These are phyloP conservation scores for Caenorhabditis panamensis DNA, from an alignment of 2,888 invertebrate genomes.

Conservation along the genomic window DNA sequence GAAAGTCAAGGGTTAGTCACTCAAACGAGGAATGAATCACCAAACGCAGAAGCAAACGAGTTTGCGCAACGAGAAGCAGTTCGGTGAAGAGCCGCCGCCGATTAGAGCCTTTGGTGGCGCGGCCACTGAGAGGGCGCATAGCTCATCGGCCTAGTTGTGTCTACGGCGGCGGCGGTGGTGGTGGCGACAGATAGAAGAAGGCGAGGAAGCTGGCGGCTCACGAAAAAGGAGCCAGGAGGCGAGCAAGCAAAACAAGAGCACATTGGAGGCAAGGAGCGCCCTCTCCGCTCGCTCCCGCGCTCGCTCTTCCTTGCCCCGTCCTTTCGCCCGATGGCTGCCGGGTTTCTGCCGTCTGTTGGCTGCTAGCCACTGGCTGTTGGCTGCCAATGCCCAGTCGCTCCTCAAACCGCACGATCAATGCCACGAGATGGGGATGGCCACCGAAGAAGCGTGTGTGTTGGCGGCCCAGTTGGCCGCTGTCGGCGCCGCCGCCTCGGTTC, in stretches of 20 bases:
- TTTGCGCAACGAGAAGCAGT: not conserved
- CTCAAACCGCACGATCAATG: constrained; percentile 4
- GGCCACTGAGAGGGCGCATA: not conserved
- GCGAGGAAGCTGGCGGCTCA: not conserved
- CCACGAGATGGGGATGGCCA: not conserved
- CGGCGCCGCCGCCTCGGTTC: not conserved
- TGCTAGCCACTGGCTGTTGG: not conserved
- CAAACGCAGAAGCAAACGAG: too few relatives aligned
- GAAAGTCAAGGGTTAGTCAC: too few relatives aligned
- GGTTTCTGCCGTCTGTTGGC: not conserved
- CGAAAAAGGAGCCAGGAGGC: not conserved
- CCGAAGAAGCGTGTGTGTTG: not conserved
- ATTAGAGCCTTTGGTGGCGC: not conserved
- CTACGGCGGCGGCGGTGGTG: too few relatives aligned
- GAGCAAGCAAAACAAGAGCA: not conserved
- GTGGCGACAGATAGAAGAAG: not conserved
- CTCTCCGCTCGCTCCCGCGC: not conserved
- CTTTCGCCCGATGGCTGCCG: not conserved
- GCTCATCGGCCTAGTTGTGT: not conserved
- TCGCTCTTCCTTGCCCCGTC: not conserved
- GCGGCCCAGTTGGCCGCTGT: not conserved
- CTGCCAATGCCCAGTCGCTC: not conserved
- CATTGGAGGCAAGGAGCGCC: not conserved
- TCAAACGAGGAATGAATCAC: too few relatives aligned
- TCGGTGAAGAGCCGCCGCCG: not conserved